A percentile compares a stretch with the other conserved stretches of the same genome.
Conservation (phyloP, 2,888 invertebrate species). For the Digitonthophagus gazella region DNA sequence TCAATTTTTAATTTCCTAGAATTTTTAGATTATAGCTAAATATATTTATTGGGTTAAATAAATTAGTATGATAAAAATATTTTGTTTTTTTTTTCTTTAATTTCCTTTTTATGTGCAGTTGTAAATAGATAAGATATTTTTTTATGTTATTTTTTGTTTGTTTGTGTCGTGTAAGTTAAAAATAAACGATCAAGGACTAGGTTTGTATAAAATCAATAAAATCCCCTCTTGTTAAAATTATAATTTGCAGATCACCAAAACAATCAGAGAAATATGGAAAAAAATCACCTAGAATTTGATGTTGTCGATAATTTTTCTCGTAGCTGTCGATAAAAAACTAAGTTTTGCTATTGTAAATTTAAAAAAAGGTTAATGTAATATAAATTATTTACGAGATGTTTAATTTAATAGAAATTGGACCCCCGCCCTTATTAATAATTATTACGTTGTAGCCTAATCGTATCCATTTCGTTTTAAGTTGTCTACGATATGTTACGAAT, state of each 20-base stretch:
- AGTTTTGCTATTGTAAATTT: no score
- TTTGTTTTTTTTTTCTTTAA: neutral
- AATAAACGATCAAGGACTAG: neutral
- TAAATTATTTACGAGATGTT: no score
- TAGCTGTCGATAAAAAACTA: no score
- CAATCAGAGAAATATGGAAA: neutral
- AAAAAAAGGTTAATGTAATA: no score
- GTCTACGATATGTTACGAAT: neutral
- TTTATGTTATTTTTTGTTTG: neutral
- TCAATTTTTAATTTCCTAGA: neutral
- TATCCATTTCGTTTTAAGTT: no score
- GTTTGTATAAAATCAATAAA: neutral
- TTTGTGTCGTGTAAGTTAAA: neutral
- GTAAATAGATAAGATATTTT: no score
- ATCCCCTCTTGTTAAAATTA: neutral
- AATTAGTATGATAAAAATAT: neutral
- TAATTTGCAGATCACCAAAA: neutral
- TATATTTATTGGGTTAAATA: neutral
- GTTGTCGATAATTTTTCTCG: neutral
- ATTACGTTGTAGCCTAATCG: no score
- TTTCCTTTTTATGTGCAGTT: no score
- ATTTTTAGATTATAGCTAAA: neutral
- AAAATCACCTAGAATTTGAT: no score
- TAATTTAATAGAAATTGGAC: no score
- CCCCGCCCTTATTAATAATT: no score